phyloP scores from a whole-genome alignment of 1,140 invertebrate species.

The Thaumatotibia leucotreta region DNA sequence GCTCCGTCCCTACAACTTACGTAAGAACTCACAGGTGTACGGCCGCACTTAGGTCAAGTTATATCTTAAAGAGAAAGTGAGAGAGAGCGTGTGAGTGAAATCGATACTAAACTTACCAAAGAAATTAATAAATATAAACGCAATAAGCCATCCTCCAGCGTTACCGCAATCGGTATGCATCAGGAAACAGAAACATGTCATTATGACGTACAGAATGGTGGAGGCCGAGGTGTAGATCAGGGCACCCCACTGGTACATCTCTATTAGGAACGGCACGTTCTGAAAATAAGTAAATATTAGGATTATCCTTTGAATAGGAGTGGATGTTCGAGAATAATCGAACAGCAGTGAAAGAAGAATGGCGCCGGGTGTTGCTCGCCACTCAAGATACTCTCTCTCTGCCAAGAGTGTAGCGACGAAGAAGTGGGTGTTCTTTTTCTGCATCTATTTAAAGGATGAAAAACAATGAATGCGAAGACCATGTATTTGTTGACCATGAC shows the following conservation, averaged over 20 bases:
- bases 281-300: no score
- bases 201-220: conserved; percentile 32
- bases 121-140: conserved; percentile 30
- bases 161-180: conserved; percentile 34
- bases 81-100: no score
- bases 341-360: neutral
- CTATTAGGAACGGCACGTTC: conserved; percentile 46
- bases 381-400: no score
- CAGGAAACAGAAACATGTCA: conserved; percentile 46
- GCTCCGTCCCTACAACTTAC: no score
- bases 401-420: no score
- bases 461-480: no score
- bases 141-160: conserved; percentile 30
- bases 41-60: no score
- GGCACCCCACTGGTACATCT: conserved; percentile 47
- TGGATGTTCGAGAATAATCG: neutral
- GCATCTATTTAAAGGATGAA: no score
- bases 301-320: neutral
- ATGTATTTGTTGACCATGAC: no score
- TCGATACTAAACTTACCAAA: conserved; percentile 42
- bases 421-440: no score
- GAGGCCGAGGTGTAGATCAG: conserved; percentile 29
- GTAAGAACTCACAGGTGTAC: no score
- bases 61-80: neutral
- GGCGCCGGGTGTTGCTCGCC: no score